Evolutionary conservation across 2,888 invertebrate genomes (phyloP), one percentile per base, ranked within the genome.

Genomic region (Clistopyga incitator): DNA sequence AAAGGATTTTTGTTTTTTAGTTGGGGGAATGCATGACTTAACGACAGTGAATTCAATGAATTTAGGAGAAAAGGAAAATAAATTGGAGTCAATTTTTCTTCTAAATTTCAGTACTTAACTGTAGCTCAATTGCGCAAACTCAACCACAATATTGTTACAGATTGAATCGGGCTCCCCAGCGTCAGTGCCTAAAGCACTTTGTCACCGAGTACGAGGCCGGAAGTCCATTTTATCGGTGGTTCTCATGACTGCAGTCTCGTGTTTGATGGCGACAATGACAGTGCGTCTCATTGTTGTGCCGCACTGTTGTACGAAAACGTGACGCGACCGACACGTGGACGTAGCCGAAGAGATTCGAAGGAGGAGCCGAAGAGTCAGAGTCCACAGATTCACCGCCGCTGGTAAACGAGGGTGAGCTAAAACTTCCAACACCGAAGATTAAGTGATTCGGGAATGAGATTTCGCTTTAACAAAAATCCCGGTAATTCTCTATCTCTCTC

Each of bases 361-460:
- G 78, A 79, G 67, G 80, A 86, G 86, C 71, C 79, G 82, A 54
- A 6, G 68, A 77, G 80, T 86, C 84, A 80, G 78, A 15, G 25
- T 56, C 25, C 23, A 13, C 4, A 25, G 23, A 23, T 11, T 25
- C 25, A 56, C 4, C 3, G 13, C 56, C 25, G 78, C 56, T 11
- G 56, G 56, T 56, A 25, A 23, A 29, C 10, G 25, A 23, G 56
- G 25, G 23, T 15, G 56, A 54, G 23, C n/a, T 25, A 56, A 11
- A 56, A 23, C 54, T 54, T 65, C 64, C 78, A 76, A 82, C 79
- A 84, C 84, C 74, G 78, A 82, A 86, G 83, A 77, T 81, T 83
- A 81, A 84, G 74, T 78, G 84, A 81, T 84, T 84, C 72, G 70
- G 64, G 80, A 81, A 84, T 84, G 84, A 84, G 77, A 78, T 84